phyloP scores from a whole-genome alignment of 92 coral and sea anemone species.

The Epizoanthus rinbou region DNA sequence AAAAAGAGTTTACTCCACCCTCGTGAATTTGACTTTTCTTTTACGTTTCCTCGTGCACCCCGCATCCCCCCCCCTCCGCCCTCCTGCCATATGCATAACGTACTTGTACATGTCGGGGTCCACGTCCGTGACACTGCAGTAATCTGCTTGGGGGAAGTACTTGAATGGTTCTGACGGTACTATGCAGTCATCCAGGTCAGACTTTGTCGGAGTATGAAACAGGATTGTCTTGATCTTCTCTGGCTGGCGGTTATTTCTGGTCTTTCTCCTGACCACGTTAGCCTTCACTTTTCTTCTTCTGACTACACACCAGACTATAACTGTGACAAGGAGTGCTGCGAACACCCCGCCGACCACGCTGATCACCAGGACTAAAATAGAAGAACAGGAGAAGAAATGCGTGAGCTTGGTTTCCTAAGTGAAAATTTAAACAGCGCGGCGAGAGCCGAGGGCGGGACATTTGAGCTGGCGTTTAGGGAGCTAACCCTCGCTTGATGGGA shows the following conservation, averaged over 20 bases:
- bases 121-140: conserved; percentile 28
- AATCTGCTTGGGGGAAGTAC: conserved; percentile 35
- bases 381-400: neutral
- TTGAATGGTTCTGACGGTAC: conserved; percentile 26
- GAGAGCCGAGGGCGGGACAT: too few species aligned
- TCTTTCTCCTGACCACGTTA: neutral
- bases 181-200: conserved; percentile 19
- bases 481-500: too few species aligned
- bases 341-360: conserved; percentile 31
- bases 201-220: conserved; percentile 6
- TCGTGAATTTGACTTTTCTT: too few species aligned
- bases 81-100: neutral
- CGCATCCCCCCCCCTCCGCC: too few species aligned
- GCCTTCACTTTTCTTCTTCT: neutral
- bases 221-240: neutral
- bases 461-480: too few species aligned
- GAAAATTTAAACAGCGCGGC: too few species aligned
- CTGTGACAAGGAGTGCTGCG: conserved; percentile 24
- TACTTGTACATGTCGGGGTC: conserved; percentile 42
- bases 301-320: conserved; percentile 28
- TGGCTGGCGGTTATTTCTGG: neutral
- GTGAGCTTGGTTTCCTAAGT: neutral
- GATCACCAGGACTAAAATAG: neutral
- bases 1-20: too few species aligned
- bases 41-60: too few species aligned